Evolutionary conservation across 2,113 vertebrate species (phyloP).

Genomic region (Dasypus novemcinctus): DNA sequence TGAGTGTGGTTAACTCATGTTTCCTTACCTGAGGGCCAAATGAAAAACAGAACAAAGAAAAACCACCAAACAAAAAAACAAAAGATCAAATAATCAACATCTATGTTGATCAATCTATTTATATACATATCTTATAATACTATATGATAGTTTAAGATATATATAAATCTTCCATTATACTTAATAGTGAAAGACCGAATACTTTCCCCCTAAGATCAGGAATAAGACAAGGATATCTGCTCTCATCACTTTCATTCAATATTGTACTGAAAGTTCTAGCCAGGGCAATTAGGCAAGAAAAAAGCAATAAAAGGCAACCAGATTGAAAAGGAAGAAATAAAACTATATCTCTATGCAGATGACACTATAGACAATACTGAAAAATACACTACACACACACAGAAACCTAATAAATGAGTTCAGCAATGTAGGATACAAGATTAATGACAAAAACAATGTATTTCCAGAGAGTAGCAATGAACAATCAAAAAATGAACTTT

Average conservation of each 20-base stretch:
- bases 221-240: background rate
- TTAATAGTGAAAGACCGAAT: background rate
- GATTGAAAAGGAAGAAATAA: background rate
- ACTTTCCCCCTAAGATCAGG: background rate
- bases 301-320: background rate
- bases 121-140: background rate
- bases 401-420: background rate
- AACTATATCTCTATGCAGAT: background rate
- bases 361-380: background rate
- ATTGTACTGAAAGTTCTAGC: background rate
- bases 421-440: background rate
- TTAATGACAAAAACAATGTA: background rate
- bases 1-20: background rate
- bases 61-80: background rate
- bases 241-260: background rate
- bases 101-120: background rate
- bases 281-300: background rate
- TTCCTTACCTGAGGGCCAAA: background rate
- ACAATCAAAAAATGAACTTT: background rate
- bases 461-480: background rate
- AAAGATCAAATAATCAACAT: background rate
- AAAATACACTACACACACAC: background rate
- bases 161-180: background rate
- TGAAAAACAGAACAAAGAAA: background rate
- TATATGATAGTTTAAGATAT: background rate